Base-by-base conservation (phyloP, 2,888 invertebrate genomes). In the Opisthograptis luteolata region DNA sequence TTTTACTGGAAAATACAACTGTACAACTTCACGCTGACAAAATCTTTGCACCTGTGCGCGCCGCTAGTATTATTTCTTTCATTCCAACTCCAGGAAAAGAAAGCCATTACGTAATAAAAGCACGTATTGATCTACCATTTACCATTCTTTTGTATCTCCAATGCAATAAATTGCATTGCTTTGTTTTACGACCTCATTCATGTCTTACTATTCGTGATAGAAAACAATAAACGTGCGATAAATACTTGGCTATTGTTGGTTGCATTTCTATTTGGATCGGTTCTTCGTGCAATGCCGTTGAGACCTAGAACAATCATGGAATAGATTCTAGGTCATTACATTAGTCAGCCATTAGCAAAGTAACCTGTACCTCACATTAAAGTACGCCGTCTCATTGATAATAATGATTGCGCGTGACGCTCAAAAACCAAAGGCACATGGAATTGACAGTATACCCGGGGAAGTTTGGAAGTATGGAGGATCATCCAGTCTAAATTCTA, bases 201-300 rank as follows among this genome's bases (percentile, higher is more conserved):
- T 44, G 58, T 51, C 41, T 34, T 37, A 43, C 42, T 45, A 51
- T 56, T 60, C 59, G 54, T 60, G 59, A 55, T 57, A 57, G 59
- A 56, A 54, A 56, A 54, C 59, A 52, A 60, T 56, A 58, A 58
- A 46, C 51, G 10, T 32, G 45, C 51, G 45, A 54, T 58, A 59
- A 59, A 54, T 59, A 54, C 54, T 55, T 40, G 30, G 41, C 37
- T 20, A 47, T 51, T 59, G 54, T 56, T 55, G 36, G 49, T 47
- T 50, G 50, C 50, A 52, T 41, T 56, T 46, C 42, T 31, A 9
- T 41, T 43, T 28, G 30, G 39, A 41, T 60, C 51, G 49, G 49
- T 52, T 30, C 31, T 43, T 30, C 48, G 25, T 37, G 48, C 36
- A 24, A 10, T 30, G 13, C 41, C 40, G 13, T 15, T 12, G 32